A percentile compares a stretch with the other conserved stretches of the same genome.
phyloP scores from a whole-genome alignment of 2,888 invertebrate species.

The Hypena proboscidalis region DNA sequence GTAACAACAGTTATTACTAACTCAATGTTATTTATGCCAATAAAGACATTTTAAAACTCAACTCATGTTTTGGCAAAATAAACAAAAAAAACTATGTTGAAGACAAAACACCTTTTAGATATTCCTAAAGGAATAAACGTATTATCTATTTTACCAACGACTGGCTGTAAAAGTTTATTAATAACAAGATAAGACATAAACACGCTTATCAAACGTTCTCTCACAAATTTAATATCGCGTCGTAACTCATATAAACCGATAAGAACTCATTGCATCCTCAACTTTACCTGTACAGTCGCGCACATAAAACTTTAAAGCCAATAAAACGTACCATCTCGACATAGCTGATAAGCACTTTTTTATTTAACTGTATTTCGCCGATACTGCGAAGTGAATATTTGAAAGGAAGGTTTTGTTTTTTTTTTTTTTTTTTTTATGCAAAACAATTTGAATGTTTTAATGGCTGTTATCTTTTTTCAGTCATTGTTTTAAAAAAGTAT shows the following conservation, averaged over 20 bases:
- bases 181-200: neutral
- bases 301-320: conserved; percentile 79
- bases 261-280: conserved; percentile 37
- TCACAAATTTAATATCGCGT: conserved; percentile 1
- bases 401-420: conserved; percentile 15
- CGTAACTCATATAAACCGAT: conserved; percentile 4
- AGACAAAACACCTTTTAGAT: no score
- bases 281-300: conserved; percentile 54
- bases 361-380: conserved; percentile 63
- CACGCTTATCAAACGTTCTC: neutral
- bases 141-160: no score
- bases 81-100: no score
- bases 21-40: no score
- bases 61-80: no score
- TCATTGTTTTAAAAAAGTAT: no score
- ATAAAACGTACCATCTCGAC: conserved; percentile 71
- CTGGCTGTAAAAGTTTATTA: conserved; percentile 1
- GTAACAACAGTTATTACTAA: no score
- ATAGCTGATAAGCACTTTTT: conserved; percentile 80
- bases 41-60: no score
- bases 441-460: no score
- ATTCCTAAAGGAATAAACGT: neutral
- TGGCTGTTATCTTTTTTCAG: neutral
- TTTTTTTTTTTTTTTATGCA: conserved; percentile 14
- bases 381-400: conserved; percentile 37